These are phyloP conservation scores for Agrochola circellaris DNA, from an alignment of 2,888 invertebrate genomes.

Conservation along the genomic window DNA sequence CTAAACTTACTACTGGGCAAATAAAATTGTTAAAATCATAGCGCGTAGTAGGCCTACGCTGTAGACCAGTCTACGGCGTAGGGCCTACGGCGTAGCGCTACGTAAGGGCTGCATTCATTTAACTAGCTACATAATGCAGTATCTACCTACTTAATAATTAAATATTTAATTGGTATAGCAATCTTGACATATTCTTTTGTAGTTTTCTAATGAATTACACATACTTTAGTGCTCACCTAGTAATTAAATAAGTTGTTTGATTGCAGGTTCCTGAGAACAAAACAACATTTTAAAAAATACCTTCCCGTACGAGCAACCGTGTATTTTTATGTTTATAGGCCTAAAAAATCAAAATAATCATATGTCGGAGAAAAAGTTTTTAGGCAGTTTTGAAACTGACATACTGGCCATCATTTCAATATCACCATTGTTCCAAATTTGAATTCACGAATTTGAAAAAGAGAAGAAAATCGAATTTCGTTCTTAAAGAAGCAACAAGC, in stretches of 20 bases:
- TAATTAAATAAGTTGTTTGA: not conserved
- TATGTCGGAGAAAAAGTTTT: not conserved
- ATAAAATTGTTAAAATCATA: not conserved
- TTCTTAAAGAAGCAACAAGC: too few relatives aligned
- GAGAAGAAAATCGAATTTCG: too few relatives aligned
- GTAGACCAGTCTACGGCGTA: constrained; percentile 42
- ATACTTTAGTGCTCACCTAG: not conserved
- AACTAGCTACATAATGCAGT: not conserved
- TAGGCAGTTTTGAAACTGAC: not conserved
- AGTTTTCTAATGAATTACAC: not conserved
- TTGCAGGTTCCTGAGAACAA: not conserved
- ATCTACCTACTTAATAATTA: not conserved
- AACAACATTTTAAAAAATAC: not conserved
- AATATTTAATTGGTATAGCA: too few relatives aligned
- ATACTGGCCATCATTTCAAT: too few relatives aligned
- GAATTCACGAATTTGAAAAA: too few relatives aligned
- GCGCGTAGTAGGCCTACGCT: constrained; percentile 16
- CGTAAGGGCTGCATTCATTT: constrained; percentile 11
- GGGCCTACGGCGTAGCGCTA: constrained; percentile 46
- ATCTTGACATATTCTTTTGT: not conserved
- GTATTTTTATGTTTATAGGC: not conserved
- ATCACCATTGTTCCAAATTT: too few relatives aligned
- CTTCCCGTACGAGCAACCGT: not conserved
- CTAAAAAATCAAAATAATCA: not conserved
- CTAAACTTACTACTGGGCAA: not conserved